Evolutionary conservation across 2,888 invertebrate genomes (phyloP).

Genomic region (Physocephala rufipes): DNA sequence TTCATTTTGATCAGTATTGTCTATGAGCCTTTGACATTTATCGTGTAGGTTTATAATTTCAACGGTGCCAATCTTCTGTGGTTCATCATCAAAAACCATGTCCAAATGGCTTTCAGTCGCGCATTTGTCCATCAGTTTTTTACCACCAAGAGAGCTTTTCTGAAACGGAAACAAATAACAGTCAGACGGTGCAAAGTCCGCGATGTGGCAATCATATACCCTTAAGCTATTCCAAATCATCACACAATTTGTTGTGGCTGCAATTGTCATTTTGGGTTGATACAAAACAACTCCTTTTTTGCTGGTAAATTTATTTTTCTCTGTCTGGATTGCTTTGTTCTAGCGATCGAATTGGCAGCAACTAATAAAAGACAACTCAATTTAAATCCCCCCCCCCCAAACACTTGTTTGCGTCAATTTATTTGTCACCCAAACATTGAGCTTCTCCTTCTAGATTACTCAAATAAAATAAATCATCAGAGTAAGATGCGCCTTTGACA

Average conservation of each 20-base stretch:
- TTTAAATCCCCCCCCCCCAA: too few species aligned
- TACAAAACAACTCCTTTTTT: neutral
- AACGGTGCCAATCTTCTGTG: neutral
- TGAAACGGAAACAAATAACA: slow-evolving; percentile 10
- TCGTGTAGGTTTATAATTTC: too few species aligned
- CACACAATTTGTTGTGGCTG: slow-evolving; percentile 5
- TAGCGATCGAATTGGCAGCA: too few species aligned
- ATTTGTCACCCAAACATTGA: too few species aligned
- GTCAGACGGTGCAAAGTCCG: slow-evolving; percentile 4
- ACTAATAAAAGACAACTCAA: too few species aligned
- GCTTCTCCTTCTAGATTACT: too few species aligned
- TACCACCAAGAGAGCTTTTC: slow-evolving; percentile 18
- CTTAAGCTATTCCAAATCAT: slow-evolving; percentile 8
- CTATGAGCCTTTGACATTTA: too few species aligned
- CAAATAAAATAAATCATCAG: too few species aligned
- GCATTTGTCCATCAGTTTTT: neutral
- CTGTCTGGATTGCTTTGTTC: neutral
- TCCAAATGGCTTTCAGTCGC: neutral
- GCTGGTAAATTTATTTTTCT: slow-evolving; percentile 11
- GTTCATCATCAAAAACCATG: slow-evolving; percentile 1
- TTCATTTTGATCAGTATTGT: too few species aligned
- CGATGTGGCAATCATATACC: neutral
- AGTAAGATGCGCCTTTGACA: slow-evolving; percentile 19
- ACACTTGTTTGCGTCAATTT: too few species aligned
- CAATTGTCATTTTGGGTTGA: neutral